A percentile compares a stretch with the other conserved stretches of the same genome.
Conservation (phyloP, 2,888 invertebrate genomes). For the Trilocha varians region DNA sequence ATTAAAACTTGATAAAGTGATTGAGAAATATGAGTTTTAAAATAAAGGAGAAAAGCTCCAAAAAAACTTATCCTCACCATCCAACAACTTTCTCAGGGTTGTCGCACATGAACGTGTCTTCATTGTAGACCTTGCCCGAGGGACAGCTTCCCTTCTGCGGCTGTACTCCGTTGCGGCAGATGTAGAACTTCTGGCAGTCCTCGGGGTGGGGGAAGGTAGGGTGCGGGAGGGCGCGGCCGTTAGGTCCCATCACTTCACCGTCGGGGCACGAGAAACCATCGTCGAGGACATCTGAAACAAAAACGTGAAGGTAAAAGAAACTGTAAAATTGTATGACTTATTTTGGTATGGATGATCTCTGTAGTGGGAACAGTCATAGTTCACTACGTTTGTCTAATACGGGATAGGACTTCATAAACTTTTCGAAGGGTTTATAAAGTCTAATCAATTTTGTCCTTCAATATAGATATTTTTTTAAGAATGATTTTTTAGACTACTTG, state of each 20-base stretch:
- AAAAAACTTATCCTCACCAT: slow-evolving; percentile 70
- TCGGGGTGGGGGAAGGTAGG: slow-evolving; percentile 85
- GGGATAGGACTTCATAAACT: background rate
- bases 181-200: slow-evolving; percentile 88
- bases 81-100: slow-evolving; percentile 83
- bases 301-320: slow-evolving; percentile 3
- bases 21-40: no score
- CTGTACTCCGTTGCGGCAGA: slow-evolving; percentile 82
- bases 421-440: no score
- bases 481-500: no score
- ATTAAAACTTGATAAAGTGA: no score
- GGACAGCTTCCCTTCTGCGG: slow-evolving; percentile 85
- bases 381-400: no score
- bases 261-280: slow-evolving; percentile 86
- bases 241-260: slow-evolving; percentile 77
- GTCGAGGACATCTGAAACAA: slow-evolving; percentile 77
- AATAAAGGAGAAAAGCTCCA: no score
- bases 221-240: slow-evolving; percentile 80
- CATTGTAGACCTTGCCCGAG: slow-evolving; percentile 83
- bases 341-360: no score
- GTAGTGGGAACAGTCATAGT: no score
- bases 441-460: no score
- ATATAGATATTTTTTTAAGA: no score
- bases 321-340: no score
- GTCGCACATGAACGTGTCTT: slow-evolving; percentile 83